Evolutionary conservation across 2,797 vertebrate species (phyloP).

Genomic region (Balearica regulorum): DNA sequence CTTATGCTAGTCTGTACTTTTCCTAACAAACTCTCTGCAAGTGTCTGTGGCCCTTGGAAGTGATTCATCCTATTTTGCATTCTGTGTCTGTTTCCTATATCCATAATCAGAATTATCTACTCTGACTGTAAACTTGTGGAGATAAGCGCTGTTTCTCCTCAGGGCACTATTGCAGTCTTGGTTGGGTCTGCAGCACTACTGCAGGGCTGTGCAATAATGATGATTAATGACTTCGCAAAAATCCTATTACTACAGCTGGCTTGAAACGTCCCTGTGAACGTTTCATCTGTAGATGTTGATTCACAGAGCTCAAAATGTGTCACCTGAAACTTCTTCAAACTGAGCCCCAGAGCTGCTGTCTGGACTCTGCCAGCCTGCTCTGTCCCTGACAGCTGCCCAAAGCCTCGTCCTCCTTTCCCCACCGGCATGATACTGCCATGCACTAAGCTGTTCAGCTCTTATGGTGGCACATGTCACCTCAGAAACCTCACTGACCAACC

Average conservation of each 20-base stretch:
- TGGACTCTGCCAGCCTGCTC: background rate
- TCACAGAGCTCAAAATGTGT: background rate
- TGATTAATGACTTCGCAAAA: constrained; percentile 20
- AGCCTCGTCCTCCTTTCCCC: background rate
- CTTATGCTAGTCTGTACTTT: background rate
- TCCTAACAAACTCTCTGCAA: background rate
- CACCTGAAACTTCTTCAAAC: background rate
- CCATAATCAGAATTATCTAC: background rate
- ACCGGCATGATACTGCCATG: fast-evolving
- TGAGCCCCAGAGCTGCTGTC: background rate
- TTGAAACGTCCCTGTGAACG: background rate
- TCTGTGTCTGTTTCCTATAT: background rate
- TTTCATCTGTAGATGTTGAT: background rate
- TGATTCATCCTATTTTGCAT: background rate
- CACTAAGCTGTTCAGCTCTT: background rate
- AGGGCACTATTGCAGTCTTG: background rate
- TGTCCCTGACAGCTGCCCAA: background rate
- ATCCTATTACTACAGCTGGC: constrained; percentile 5
- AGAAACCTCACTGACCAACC: background rate
- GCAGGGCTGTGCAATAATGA: background rate
- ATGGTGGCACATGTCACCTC: fast-evolving
- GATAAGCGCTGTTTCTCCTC: background rate
- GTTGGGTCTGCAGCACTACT: background rate
- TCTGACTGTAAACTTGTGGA: background rate
- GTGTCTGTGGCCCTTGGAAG: background rate